phyloP scores from a whole-genome alignment of 2,888 invertebrate species.

The Alloplasta piceator region DNA sequence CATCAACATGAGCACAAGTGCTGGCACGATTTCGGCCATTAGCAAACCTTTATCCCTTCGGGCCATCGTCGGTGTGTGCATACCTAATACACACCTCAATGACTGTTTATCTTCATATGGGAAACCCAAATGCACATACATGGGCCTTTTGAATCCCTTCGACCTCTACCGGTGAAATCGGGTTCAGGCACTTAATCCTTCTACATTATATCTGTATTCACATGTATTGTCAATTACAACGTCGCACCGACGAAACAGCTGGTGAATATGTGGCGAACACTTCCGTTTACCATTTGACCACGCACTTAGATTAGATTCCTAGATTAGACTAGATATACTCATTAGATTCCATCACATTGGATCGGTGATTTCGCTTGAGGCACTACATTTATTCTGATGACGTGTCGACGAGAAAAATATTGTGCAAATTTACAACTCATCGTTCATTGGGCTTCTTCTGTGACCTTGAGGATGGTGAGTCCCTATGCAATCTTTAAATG shows the following conservation, averaged over 20 bases:
- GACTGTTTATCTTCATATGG: background rate
- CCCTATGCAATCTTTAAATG: no score
- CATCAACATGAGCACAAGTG: constrained; percentile 10
- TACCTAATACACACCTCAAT: background rate
- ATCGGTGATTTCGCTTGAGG: background rate
- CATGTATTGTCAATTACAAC: background rate
- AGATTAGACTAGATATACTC: no score
- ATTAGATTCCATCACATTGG: background rate
- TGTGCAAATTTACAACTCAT: background rate
- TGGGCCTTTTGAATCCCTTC: constrained; percentile 36
- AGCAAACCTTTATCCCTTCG: background rate
- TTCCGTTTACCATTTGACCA: constrained; percentile 11
- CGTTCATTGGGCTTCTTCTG: no score
- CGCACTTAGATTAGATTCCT: no score
- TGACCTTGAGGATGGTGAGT: no score
- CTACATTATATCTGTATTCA: background rate
- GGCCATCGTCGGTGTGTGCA: background rate
- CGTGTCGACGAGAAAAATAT: background rate
- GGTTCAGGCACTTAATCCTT: constrained; percentile 8
- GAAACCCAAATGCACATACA: constrained; percentile 5
- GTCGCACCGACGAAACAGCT: no score
- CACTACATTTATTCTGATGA: background rate
- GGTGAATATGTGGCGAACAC: background rate
- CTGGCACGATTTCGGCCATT: background rate
- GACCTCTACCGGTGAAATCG: constrained; percentile 38